Base-by-base conservation (phyloP, 2,113 vertebrate genomes). In the Lagenorhynchus albirostris region DNA sequence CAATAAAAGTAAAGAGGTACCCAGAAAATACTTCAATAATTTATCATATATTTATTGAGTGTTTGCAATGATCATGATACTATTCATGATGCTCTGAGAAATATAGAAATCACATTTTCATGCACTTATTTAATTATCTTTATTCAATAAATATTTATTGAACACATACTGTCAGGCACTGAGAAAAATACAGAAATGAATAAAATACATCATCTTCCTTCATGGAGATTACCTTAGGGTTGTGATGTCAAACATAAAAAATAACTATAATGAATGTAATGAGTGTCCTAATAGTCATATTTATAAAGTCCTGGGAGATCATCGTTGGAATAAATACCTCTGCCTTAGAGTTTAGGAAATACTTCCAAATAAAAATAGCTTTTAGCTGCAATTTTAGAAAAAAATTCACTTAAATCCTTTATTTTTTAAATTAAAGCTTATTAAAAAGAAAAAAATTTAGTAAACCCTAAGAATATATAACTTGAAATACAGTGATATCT, bases 121-220 rank as follows among this genome's bases (percentile, higher is more conserved):
- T 81, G 6, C 2, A 80, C 21, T 84, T 84, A 76, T 71, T 1
- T 50, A 58, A 67, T 50, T 84, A 58, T 62, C 53, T 53, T 53
- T 58, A 67, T 68, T 83, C 20, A 65, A 41, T 50, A 91, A 71
- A 77, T 62, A 87, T 87, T 63, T 89, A 70, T 44, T 58, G 70
- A 97, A 17, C 13, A 76, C 63, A 55, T 62, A 38, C 53, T 77
- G 11, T 80, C 60, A 85, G 33, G 9, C 38, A 88, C n/a, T 86
- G 25, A 77, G 60, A 76, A 90, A 96, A 95, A 93, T 38, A 71
- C 7, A 76, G 65, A 92, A 94, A 89, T 91, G 2, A 93, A 62
- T 47, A 82, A 92, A 47, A 92, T 71, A 11, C 8, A 70, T 89
- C 81, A 44, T 38, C 38, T 87, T 65, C 21, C 17, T 86, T 89